Base-by-base conservation (phyloP, 2,888 invertebrate species). In the Caenorhabditis sp. region DNA sequence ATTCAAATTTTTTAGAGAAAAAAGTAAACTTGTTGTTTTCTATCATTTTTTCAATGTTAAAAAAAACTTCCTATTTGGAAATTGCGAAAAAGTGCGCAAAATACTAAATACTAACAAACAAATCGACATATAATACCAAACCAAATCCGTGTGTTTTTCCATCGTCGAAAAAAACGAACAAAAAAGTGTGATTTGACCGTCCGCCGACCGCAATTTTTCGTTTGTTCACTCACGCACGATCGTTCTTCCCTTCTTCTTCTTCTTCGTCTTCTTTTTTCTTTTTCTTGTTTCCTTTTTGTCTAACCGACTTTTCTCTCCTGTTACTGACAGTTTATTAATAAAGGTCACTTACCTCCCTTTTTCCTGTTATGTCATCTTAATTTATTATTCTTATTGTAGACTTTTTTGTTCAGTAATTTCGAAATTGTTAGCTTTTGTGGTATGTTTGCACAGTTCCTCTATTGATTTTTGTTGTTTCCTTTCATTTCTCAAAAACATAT, bases 381-480 rank as follows among this genome's bases (percentile, higher is more conserved):
- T 31, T 31, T 31, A n/a, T n/a, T n/a, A n/a, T 31, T 10, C 31
- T 6, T 31, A 31, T 31, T 6, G 10, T 10, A 31, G 31, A 31
- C 4, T 6, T 10, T 6, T 6, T 31, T 31, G 31, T 31, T 31
- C 10, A 31, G 31, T 31, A 31, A 31, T 31, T 31, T 31, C 10
- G 31, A 31, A 31, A 31, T 31, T 31, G 4, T 31, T 10, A 31
- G 10, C 10, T 31, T 31, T 31, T 43, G 2, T 43, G 6, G 43
- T 43, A 14, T 43, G 43, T 43, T 43, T 64, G 69, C 64, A 69
- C 69, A 63, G 55, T 14, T 57, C 36, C 63, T 62, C 68, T 58
- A 24, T 53, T 53, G 53, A 21, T 68, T 55, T 43, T 55, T 57
- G 27, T 26, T 49, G 49, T 58, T 58, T 24, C 59, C 49, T 49